Evolutionary conservation across 37 sponge, comb jelly and placozoan species (phyloP), one percentile per base, ranked within the genome.

Genomic region (Ianthella basta): DNA sequence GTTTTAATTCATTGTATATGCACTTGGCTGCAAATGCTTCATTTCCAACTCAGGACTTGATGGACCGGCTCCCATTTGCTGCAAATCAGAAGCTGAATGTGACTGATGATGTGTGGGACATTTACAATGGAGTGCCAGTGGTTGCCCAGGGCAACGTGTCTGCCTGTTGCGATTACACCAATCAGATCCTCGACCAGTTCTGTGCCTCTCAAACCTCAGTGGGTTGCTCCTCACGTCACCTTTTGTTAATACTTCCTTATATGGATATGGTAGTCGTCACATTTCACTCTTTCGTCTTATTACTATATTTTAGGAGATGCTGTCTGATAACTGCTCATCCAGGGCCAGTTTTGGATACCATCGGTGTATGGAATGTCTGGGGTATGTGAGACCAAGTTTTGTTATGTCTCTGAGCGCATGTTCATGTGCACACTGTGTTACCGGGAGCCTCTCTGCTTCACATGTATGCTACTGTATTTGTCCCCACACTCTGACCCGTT

Each of bases 111-210:
- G 77, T 83, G 0, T 18, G 44, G 24, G 69, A 39, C 6, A 79
- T 88, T 1, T 72, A 61, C 15, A 79, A 77, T 54, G 54, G 29
- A 16, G 59, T 39, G 19, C 14, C 19, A 30, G 39, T 21, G n/a
- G 83, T 56, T 21, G 36, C 0, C 38, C 38, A 56, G 15, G 30
- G 44, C 59, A 89, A 87, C 56, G 54, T 55, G 38, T 57, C 60
- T 24, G 65, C 74, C 14, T 92, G 93, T 56, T 92, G 93, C 56
- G 25, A 41, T 25, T 92, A 89, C 78, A 60, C 80, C 15, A 53
- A 86, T 73, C 95, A 94, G 63, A 72, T 94, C 3, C 78, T 94
- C 53, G 91, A 94, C 82, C 55, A 89, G 70, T 94, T 67, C 85
- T 94, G 95, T 87, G 91, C 95, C 35, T 79, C 87, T 0, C 34